phyloP scores from a whole-genome alignment of 2,888 invertebrate species.

The Erynnis tages region DNA sequence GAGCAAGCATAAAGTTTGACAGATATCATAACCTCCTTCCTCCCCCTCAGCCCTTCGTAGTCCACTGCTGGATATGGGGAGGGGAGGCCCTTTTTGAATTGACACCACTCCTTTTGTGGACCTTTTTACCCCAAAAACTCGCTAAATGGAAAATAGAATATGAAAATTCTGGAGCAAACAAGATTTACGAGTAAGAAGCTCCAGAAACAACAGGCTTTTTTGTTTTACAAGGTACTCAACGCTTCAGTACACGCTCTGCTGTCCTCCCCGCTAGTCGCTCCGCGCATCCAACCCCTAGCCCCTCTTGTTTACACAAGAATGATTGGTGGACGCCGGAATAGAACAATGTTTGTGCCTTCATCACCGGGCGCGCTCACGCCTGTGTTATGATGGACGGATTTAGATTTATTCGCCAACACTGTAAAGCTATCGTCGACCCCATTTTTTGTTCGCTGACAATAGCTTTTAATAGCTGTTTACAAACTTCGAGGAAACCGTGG shows the following conservation, averaged over 20 bases:
- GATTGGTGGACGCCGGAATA: constrained; percentile 24
- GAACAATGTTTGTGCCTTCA: constrained; percentile 27
- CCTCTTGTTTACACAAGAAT: constrained; percentile 18
- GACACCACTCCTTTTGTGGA: no score
- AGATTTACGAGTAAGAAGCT: no score
- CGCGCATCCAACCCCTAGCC: background rate
- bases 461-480: background rate
- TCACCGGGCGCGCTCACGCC: constrained; percentile 8
- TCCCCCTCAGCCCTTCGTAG: no score
- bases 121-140: no score
- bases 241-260: background rate
- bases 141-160: no score
- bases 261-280: background rate
- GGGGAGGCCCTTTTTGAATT: no score
- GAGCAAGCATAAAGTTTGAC: no score
- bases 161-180: no score
- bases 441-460: constrained; percentile 15
- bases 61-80: no score
- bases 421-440: constrained; percentile 7
- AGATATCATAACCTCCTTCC: no score
- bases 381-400: constrained; percentile 25
- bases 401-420: constrained; percentile 8
- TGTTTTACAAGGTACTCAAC: no score
- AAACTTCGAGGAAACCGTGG: background rate
- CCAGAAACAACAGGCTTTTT: no score